Percentiles rank a stretch among this genome's conserved stretches.
Evolutionary conservation across 2,888 invertebrate genomes (phyloP).

Genomic region (Cotesia congregata): DNA sequence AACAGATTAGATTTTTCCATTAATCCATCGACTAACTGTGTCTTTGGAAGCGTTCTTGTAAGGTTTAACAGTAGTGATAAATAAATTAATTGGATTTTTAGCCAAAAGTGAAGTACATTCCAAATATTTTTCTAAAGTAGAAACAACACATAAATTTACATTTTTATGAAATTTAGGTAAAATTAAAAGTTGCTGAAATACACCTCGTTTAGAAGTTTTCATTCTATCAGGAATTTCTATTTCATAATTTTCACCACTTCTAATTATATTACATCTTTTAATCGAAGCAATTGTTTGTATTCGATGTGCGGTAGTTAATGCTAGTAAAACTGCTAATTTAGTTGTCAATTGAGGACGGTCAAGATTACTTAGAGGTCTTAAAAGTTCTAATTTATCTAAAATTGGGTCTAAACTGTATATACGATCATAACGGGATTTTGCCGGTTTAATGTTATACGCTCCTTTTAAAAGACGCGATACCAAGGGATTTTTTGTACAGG

Average conservation of each 20-base stretch:
- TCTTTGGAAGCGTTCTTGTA: constrained; percentile 19
- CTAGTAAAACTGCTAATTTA: constrained; percentile 16
- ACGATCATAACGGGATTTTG: constrained; percentile 24
- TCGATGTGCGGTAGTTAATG: constrained; percentile 2
- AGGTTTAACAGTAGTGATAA: background rate
- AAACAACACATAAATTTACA: constrained; percentile 16
- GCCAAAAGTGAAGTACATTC: background rate
- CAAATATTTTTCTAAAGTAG: constrained; percentile 16
- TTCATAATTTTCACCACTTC: constrained; percentile 9
- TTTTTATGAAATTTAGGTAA: constrained; percentile 6
- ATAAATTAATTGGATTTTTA: background rate
- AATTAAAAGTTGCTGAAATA: constrained; percentile 9
- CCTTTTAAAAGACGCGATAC: constrained; percentile 32
- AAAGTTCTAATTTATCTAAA: background rate
- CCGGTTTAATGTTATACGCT: constrained; percentile 10
- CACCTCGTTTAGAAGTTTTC: constrained; percentile 16
- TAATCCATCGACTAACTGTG: constrained; percentile 20
- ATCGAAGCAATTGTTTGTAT: background rate
- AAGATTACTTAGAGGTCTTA: background rate
- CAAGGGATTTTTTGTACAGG: constrained; percentile 44
- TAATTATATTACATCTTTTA: constrained; percentile 20
- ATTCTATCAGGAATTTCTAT: constrained; percentile 31
- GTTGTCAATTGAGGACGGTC: background rate
- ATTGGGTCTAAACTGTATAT: constrained; percentile 18
- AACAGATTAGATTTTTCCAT: too few species aligned